Evolutionary conservation across 2,888 invertebrate species (phyloP).

Genomic region (Apotomis capreana): DNA sequence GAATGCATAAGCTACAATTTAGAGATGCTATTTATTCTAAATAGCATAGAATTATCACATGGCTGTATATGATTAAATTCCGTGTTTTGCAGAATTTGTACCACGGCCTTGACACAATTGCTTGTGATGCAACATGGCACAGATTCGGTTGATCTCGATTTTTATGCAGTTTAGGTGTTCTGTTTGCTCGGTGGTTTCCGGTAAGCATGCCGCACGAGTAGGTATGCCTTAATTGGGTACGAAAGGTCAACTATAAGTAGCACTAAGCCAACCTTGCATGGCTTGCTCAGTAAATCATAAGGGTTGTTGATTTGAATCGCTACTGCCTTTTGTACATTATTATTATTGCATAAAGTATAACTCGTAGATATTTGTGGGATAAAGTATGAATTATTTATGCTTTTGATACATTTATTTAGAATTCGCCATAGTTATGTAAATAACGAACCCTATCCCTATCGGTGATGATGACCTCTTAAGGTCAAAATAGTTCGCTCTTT

Average conservation of each 20-base stretch:
- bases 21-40: slow-evolving; percentile 1
- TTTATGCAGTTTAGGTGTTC: slow-evolving; percentile 27
- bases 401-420: too few relatives aligned
- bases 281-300: slow-evolving; percentile 12
- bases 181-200: slow-evolving; percentile 13
- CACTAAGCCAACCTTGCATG: background rate
- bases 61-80: background rate
- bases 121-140: slow-evolving; percentile 27
- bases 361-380: too few relatives aligned
- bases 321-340: background rate
- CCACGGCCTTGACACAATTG: slow-evolving; percentile 30
- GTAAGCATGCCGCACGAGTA: slow-evolving; percentile 9
- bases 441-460: too few relatives aligned
- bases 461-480: too few relatives aligned
- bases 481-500: too few relatives aligned
- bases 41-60: slow-evolving; percentile 1
- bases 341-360: background rate
- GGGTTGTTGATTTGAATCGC: slow-evolving; percentile 9
- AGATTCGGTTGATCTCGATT: slow-evolving; percentile 30
- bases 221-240: slow-evolving; percentile 22
- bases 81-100: background rate
- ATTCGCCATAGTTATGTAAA: too few relatives aligned
- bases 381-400: too few relatives aligned
- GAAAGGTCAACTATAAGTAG: slow-evolving; percentile 24
- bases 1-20: slow-evolving; percentile 17